Conservation (phyloP, 1,140 invertebrate genomes). For the Catajapyx aquilonaris region DNA sequence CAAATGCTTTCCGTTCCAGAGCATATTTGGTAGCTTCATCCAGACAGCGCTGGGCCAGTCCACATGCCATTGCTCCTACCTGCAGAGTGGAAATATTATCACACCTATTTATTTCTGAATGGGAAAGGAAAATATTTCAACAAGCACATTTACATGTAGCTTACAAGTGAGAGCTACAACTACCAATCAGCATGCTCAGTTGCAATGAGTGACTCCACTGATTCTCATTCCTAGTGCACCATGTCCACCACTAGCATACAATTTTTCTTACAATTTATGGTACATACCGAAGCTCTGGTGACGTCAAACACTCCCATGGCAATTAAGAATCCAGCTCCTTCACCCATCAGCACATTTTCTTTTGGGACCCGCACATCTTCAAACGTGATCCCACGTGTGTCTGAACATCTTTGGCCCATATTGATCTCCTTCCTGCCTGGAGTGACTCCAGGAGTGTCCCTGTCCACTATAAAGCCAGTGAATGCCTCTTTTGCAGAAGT, state of each 20-base stretch:
- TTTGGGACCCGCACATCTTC: slow-evolving; percentile 91
- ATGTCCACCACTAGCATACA: no score
- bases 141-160: no score
- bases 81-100: slow-evolving; percentile 19
- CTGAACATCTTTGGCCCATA: slow-evolving; percentile 92
- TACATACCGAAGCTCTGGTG: slow-evolving; percentile 74
- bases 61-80: slow-evolving; percentile 76
- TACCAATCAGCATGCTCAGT: no score
- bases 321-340: slow-evolving; percentile 87
- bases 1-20: slow-evolving; percentile 84
- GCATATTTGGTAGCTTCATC: slow-evolving; percentile 89
- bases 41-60: slow-evolving; percentile 68
- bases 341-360: slow-evolving; percentile 72
- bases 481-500: slow-evolving; percentile 73
- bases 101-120: slow-evolving; percentile 6
- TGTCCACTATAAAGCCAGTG: slow-evolving; percentile 90
- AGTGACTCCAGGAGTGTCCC: slow-evolving; percentile 62
- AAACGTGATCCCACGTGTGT: slow-evolving; percentile 89
- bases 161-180: no score
- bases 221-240: no score
- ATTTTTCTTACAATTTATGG: no score
- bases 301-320: slow-evolving; percentile 93
- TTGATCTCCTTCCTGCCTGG: slow-evolving; percentile 85
- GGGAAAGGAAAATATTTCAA: no score
- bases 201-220: no score